Evolutionary conservation across 2,888 invertebrate genomes (phyloP).

Genomic region (Nemapogon koenigi): DNA sequence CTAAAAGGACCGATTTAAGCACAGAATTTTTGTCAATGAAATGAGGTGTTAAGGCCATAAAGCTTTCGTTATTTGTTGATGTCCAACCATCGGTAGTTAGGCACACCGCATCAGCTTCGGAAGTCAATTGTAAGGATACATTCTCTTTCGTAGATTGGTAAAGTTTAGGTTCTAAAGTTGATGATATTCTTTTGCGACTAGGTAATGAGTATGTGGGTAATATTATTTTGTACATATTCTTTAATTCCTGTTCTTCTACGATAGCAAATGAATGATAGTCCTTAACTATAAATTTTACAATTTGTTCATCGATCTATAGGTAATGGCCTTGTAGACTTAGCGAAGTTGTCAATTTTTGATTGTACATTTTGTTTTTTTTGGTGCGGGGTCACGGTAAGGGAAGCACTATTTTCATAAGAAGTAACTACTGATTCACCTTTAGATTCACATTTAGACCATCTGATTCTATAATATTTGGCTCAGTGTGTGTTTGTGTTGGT

Average conservation of each 20-base stretch:
- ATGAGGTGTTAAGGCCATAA: slow-evolving; percentile 22
- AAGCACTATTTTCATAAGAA: background rate
- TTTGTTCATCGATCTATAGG: slow-evolving; percentile 12
- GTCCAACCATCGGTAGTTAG: slow-evolving; percentile 7
- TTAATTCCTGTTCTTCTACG: slow-evolving; percentile 14
- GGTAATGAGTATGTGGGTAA: slow-evolving; percentile 4
- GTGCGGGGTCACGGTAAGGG: too few species aligned
- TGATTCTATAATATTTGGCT: background rate
- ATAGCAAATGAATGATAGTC: slow-evolving; percentile 12
- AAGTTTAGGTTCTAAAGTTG: slow-evolving; percentile 5
- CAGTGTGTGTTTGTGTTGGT: background rate
- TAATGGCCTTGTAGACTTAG: slow-evolving; percentile 10
- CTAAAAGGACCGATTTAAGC: slow-evolving; percentile 2
- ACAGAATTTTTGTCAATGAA: slow-evolving; percentile 15
- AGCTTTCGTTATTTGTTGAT: slow-evolving; percentile 14
- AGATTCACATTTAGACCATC: background rate
- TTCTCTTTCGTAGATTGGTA: slow-evolving; percentile 4
- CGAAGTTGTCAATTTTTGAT: slow-evolving; percentile 11
- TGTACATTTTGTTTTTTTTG: too few species aligned
- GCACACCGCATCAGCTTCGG: slow-evolving; percentile 7
- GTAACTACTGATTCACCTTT: background rate
- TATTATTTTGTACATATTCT: slow-evolving; percentile 3
- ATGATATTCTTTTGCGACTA: slow-evolving; percentile 6
- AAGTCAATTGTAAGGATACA: background rate
- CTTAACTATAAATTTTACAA: slow-evolving; percentile 14